Evolutionary conservation across 2,113 vertebrate species (phyloP).

Genomic region (Arenaria interpres): DNA sequence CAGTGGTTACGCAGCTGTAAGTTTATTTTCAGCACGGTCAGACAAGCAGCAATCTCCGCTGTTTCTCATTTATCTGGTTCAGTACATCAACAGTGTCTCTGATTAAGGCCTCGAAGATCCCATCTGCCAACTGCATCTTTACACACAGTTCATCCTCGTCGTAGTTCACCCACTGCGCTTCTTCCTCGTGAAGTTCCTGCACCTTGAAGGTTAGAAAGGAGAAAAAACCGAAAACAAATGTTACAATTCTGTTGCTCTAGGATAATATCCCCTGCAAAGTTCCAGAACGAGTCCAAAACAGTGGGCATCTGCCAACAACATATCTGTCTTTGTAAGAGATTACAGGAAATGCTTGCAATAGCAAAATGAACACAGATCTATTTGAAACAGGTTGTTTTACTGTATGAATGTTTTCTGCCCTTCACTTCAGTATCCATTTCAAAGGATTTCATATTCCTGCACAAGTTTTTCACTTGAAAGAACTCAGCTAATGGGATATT

Average conservation of each 20-base stretch:
- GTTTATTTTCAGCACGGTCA: slow-evolving; percentile 76
- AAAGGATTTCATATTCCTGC: neutral
- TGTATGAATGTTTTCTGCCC: neutral
- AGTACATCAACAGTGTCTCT: slow-evolving; percentile 91
- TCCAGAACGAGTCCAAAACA: slow-evolving; percentile 16
- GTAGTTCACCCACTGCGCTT: slow-evolving; percentile 97
- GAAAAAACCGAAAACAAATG: neutral
- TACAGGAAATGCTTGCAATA: neutral
- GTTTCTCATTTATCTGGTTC: slow-evolving; percentile 86
- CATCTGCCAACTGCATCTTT: slow-evolving; percentile 97
- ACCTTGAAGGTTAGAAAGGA: slow-evolving; percentile 77
- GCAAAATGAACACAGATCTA: neutral
- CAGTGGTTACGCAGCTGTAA: slow-evolving; percentile 43
- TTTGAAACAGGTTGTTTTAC: neutral
- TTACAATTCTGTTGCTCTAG: neutral
- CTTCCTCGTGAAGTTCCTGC: slow-evolving; percentile 96
- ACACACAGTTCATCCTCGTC: slow-evolving; percentile 96
- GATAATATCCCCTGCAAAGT: neutral
- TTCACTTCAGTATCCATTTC: neutral
- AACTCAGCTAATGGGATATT: neutral
- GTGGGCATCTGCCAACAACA: neutral
- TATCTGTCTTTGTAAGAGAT: slow-evolving; percentile 14
- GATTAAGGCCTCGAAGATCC: slow-evolving; percentile 93
- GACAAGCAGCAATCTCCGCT: slow-evolving; percentile 75
- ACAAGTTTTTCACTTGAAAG: neutral